phyloP scores from a whole-genome alignment of 2,113 vertebrate species.

The Calyptomena viridis region DNA sequence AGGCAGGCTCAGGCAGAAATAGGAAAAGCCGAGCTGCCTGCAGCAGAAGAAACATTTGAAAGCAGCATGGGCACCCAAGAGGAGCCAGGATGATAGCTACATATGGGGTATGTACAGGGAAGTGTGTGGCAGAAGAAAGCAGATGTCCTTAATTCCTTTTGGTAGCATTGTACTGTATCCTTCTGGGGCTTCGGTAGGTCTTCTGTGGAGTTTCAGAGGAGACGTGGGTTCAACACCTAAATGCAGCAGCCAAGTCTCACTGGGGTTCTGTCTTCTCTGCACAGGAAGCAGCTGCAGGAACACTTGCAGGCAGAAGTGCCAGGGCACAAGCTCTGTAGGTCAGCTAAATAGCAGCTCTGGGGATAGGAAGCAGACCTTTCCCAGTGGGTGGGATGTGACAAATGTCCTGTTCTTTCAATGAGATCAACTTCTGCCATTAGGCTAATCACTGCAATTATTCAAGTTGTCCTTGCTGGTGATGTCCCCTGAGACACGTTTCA shows the following conservation, averaged over 20 bases:
- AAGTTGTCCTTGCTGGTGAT: background rate
- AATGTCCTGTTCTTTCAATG: slow-evolving; percentile 11
- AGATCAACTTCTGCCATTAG: slow-evolving; percentile 5
- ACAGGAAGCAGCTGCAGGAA: background rate
- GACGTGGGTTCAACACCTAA: background rate
- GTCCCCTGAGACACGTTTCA: background rate
- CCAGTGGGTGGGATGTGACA: background rate
- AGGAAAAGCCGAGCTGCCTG: background rate
- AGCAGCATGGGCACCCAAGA: background rate
- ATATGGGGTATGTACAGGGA: background rate
- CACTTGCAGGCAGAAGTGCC: background rate
- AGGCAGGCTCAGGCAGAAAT: background rate
- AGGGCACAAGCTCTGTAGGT: background rate
- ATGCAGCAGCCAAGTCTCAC: background rate
- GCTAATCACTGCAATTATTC: background rate
- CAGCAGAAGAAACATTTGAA: background rate
- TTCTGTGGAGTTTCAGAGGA: background rate
- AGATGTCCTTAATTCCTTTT: background rate
- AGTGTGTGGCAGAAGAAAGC: background rate
- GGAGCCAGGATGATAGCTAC: background rate
- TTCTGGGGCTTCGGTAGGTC: background rate
- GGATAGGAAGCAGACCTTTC: background rate
- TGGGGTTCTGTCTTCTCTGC: background rate
- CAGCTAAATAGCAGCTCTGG: background rate
- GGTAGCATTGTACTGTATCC: background rate